Conservation (phyloP, 2,113 vertebrate species). For the Hydrolagus affinis region DNA sequence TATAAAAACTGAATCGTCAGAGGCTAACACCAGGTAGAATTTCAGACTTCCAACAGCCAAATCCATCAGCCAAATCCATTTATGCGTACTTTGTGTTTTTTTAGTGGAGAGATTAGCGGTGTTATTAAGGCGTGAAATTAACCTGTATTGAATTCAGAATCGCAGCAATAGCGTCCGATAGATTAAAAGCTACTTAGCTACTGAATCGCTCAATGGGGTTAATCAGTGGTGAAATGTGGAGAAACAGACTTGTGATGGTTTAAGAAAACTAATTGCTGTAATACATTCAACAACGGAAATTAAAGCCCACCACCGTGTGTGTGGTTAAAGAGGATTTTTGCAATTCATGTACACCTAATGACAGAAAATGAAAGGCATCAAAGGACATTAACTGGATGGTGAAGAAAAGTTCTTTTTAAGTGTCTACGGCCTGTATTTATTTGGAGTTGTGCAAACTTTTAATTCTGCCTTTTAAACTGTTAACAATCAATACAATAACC, state of each 20-base stretch:
- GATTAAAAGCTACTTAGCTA: too few relatives aligned
- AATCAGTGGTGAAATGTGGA: neutral
- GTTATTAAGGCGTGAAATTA: too few relatives aligned
- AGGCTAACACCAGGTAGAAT: too few relatives aligned
- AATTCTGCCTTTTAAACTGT: constrained; percentile 16
- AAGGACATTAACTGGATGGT: constrained; percentile 20
- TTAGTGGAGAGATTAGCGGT: too few relatives aligned
- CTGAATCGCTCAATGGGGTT: neutral
- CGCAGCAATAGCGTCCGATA: too few relatives aligned
- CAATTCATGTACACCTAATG: constrained; percentile 24
- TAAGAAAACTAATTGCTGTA: neutral
- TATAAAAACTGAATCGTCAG: too few relatives aligned
- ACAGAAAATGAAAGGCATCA: constrained; percentile 14
- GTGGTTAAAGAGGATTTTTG: constrained; percentile 5
- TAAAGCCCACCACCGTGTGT: neutral
- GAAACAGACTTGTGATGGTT: neutral
- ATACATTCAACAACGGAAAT: neutral
- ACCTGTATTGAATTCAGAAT: too few relatives aligned
- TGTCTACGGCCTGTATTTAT: constrained; percentile 26
- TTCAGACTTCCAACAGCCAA: too few relatives aligned
- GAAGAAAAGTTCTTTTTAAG: constrained; percentile 33
- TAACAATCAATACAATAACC: constrained; percentile 24
- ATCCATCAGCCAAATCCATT: too few relatives aligned
- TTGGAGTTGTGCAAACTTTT: constrained; percentile 30
- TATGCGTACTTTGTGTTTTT: too few relatives aligned